Conservation (phyloP, 2,888 invertebrate genomes). For the Cylindroiulus punctatus region DNA sequence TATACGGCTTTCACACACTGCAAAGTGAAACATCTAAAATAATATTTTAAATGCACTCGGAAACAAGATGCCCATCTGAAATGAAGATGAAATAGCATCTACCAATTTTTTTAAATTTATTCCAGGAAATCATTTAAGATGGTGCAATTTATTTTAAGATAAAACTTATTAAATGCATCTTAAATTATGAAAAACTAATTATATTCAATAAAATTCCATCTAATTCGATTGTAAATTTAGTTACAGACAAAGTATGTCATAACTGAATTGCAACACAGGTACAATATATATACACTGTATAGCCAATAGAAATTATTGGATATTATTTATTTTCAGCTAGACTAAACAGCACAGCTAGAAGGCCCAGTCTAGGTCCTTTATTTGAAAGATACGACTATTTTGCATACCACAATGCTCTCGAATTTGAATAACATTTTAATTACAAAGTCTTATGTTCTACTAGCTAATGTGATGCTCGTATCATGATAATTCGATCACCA, state of each 20-base stretch:
- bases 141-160: background rate
- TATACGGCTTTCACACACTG: too few relatives aligned
- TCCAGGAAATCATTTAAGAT: background rate
- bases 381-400: too few relatives aligned
- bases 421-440: too few relatives aligned
- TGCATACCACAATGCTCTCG: too few relatives aligned
- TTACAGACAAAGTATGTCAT: background rate
- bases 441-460: too few relatives aligned
- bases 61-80: background rate
- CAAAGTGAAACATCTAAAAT: slow-evolving; percentile 27
- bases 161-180: background rate
- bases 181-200: background rate
- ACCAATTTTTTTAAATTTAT: background rate
- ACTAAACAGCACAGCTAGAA: too few relatives aligned
- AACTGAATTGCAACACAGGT: background rate
- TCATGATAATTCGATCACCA: too few relatives aligned
- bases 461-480: too few relatives aligned
- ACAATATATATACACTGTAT: too few relatives aligned
- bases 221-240: background rate
- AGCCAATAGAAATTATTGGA: too few relatives aligned
- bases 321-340: too few relatives aligned
- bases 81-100: background rate
- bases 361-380: too few relatives aligned
- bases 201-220: background rate
- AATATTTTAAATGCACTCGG: background rate